Percentiles rank a stretch among this genome's conserved stretches.
These are phyloP conservation scores for Zenarchopterus dispar DNA, from an alignment of 2,797 vertebrate species.

Conservation along the genomic window DNA sequence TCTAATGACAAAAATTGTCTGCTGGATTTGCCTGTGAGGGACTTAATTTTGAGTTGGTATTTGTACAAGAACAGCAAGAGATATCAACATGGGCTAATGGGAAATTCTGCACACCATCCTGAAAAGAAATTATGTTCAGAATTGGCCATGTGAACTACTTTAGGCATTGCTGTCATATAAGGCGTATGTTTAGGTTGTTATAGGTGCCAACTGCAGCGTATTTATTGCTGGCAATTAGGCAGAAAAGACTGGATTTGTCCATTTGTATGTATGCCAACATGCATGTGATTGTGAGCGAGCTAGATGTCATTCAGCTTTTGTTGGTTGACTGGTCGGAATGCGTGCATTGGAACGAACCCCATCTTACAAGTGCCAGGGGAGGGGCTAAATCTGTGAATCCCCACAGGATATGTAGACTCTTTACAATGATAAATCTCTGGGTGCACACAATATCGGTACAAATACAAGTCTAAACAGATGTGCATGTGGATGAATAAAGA, in stretches of 20 bases:
- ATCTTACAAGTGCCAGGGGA: constrained; percentile 40
- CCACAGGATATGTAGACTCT: constrained; percentile 62
- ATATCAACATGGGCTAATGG: constrained; percentile 64
- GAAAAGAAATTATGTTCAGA: constrained; percentile 24
- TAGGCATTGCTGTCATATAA: constrained; percentile 17
- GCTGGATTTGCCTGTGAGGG: constrained; percentile 56
- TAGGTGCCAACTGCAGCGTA: neutral
- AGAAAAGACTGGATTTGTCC: neutral
- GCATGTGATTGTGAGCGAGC: constrained; percentile 24
- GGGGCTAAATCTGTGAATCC: constrained; percentile 57
- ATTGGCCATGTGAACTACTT: constrained; percentile 27
- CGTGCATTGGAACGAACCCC: constrained; percentile 58
- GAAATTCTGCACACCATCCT: constrained; percentile 58
- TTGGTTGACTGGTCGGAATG: constrained; percentile 69
- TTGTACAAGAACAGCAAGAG: constrained; percentile 60
- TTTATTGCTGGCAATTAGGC: constrained; percentile 1
- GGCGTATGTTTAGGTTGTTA: constrained; percentile 21
- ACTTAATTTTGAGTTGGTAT: constrained; percentile 57
- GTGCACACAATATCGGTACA: neutral
- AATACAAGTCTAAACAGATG: too few species aligned
- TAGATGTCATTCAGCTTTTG: constrained; percentile 70
- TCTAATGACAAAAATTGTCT: constrained; percentile 71
- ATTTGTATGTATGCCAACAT: constrained; percentile 11
- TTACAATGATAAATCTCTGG: constrained; percentile 61
- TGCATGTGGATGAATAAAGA: too few species aligned